phyloP scores from a whole-genome alignment of 1,140 invertebrate species.

The Zaprionus inermis region DNA sequence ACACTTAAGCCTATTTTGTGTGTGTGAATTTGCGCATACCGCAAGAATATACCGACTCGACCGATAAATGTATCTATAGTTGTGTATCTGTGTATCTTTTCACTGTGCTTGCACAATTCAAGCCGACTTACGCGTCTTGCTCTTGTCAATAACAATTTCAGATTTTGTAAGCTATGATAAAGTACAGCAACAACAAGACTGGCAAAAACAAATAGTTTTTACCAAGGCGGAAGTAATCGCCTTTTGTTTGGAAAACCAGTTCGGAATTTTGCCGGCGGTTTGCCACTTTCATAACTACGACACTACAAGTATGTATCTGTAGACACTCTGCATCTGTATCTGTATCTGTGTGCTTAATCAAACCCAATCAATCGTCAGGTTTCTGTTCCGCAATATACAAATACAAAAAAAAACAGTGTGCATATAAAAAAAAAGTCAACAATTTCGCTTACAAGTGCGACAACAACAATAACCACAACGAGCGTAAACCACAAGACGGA shows the following conservation, averaged over 20 bases:
- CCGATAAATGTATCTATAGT: constrained; percentile 4
- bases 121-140: constrained; percentile 12
- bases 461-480: constrained; percentile 34
- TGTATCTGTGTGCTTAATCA: constrained; percentile 57
- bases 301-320: constrained; percentile 1
- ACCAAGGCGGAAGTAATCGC: constrained; percentile 62
- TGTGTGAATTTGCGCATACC: constrained; percentile 48
- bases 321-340: constrained; percentile 1
- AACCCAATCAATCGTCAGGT: constrained; percentile 74
- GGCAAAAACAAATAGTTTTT: constrained; percentile 50
- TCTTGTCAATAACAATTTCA: constrained; percentile 37
- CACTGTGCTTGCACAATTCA: constrained; percentile 28
- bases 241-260: constrained; percentile 69
- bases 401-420: constrained; percentile 25
- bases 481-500: constrained; percentile 44
- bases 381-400: constrained; percentile 70
- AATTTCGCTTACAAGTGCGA: constrained; percentile 70
- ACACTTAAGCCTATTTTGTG: constrained; percentile 67
- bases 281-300: constrained; percentile 64
- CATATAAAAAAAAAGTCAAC: constrained; percentile 44
- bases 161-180: constrained; percentile 20
- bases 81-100: constrained; percentile 6
- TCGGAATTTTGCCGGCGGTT: constrained; percentile 49
- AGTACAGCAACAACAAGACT: constrained; percentile 5
- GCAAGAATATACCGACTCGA: constrained; percentile 36